A percentile compares a stretch with the other conserved stretches of the same genome.
Conservation (phyloP, 1,140 invertebrate genomes). For the Papilio polyxenes region DNA sequence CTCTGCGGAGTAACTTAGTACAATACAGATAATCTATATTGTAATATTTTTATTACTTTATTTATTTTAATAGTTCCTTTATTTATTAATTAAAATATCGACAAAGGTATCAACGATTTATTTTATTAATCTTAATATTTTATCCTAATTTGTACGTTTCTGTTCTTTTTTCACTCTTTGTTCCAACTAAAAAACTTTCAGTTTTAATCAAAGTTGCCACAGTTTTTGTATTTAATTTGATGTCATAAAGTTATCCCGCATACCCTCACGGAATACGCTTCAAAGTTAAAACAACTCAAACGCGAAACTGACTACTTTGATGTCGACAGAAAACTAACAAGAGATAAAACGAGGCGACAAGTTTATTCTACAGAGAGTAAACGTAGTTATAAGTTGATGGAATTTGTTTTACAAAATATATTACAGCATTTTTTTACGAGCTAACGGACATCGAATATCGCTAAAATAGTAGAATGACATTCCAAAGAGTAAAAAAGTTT, state of each 20-base stretch:
- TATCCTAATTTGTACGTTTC: too few relatives aligned
- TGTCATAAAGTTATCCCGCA: conserved; percentile 12
- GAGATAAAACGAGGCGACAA: neutral
- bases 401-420: neutral
- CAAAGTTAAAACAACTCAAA: conserved; percentile 7
- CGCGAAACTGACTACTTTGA: neutral
- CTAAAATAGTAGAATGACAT: too few relatives aligned
- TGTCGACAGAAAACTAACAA: conserved; percentile 7
- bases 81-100: too few relatives aligned
- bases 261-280: neutral
- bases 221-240: conserved; percentile 13
- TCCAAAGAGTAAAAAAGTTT: too few relatives aligned
- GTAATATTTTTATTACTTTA: neutral
- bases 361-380: neutral
- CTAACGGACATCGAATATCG: too few relatives aligned
- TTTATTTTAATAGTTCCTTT: neutral
- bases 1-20: neutral
- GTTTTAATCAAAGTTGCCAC: neutral
- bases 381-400: neutral
- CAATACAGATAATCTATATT: neutral
- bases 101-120: too few relatives aligned
- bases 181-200: neutral
- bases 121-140: too few relatives aligned
- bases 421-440: neutral
- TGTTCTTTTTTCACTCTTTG: too few relatives aligned